Conservation (phyloP, 2,888 invertebrate genomes). For the Agapostemon virescens region DNA sequence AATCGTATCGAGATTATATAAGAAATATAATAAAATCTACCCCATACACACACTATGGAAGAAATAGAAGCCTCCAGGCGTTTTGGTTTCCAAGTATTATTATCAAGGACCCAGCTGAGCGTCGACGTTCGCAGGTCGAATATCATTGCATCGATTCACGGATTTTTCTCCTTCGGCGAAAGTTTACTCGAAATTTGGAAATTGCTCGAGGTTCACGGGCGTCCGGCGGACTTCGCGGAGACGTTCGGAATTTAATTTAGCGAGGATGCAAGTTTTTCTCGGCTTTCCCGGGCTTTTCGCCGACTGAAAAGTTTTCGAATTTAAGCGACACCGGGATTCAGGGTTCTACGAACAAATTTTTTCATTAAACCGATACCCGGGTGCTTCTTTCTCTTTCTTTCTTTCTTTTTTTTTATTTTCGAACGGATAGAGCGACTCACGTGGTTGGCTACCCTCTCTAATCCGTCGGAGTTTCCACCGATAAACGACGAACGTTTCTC, state of each 20-base stretch:
- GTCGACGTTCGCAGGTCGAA: no score
- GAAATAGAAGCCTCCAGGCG: no score
- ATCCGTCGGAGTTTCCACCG: background rate
- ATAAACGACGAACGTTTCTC: conserved; percentile 26
- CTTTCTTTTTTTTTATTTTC: background rate
- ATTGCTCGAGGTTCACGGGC: background rate
- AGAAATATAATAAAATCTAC: no score
- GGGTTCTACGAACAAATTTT: background rate
- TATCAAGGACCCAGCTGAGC: no score
- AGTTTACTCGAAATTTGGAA: background rate
- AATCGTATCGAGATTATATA: no score
- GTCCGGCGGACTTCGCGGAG: background rate
- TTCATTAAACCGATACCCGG: conserved; percentile 8
- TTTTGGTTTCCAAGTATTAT: no score
- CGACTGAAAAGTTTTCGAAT: conserved; percentile 1
- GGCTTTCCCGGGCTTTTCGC: background rate
- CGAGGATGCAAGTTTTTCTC: background rate
- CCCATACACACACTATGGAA: no score
- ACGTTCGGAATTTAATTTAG: conserved; percentile 7
- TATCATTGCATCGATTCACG: background rate
- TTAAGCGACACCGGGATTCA: background rate
- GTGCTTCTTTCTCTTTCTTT: background rate
- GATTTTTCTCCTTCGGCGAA: background rate
- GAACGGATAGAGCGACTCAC: background rate
- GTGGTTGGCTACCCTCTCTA: background rate